Percentiles rank a stretch among this genome's conserved stretches.
Evolutionary conservation across 2,888 invertebrate species (phyloP).

Genomic region (Leptopilina myrica): DNA sequence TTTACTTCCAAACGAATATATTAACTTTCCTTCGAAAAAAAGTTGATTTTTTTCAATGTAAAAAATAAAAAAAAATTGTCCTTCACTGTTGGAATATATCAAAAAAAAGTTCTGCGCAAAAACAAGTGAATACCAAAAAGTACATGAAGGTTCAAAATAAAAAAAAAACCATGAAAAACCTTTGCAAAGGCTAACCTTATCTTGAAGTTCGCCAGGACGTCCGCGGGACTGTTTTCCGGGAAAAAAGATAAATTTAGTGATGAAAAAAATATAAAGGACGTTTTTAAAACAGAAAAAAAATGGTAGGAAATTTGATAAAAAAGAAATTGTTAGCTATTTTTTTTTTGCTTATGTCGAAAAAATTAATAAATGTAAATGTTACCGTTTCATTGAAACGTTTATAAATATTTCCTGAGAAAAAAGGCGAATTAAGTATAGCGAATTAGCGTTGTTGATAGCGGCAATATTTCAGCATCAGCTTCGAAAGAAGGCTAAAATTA

Average conservation of each 20-base stretch:
- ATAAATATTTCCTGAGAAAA: conserved; percentile 40
- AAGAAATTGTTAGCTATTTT: not conserved
- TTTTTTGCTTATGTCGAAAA: not conserved
- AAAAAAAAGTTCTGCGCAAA: conserved; percentile 49
- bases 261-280: conserved; percentile 1
- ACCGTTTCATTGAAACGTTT: conserved; percentile 31
- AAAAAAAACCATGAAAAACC: conserved; percentile 43
- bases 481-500: conserved; percentile 54
- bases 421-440: conserved; percentile 48
- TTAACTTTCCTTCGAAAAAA: too few species aligned
- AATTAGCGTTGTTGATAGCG: conserved; percentile 53
- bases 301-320: not conserved
- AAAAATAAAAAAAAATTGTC: conserved; percentile 48
- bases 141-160: conserved; percentile 50
- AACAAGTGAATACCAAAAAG: conserved; percentile 46
- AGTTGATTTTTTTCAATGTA: too few species aligned
- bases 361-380: conserved; percentile 13
- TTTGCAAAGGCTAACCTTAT: conserved; percentile 80
- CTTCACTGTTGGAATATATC: conserved; percentile 51
- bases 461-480: conserved; percentile 56
- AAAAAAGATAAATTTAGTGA: conserved; percentile 65
- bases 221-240: conserved; percentile 81
- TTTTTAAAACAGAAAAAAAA: not conserved
- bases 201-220: conserved; percentile 90
- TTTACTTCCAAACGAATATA: too few species aligned